Conservation (phyloP, 2,797 vertebrate species). For the Spinus pinus region DNA sequence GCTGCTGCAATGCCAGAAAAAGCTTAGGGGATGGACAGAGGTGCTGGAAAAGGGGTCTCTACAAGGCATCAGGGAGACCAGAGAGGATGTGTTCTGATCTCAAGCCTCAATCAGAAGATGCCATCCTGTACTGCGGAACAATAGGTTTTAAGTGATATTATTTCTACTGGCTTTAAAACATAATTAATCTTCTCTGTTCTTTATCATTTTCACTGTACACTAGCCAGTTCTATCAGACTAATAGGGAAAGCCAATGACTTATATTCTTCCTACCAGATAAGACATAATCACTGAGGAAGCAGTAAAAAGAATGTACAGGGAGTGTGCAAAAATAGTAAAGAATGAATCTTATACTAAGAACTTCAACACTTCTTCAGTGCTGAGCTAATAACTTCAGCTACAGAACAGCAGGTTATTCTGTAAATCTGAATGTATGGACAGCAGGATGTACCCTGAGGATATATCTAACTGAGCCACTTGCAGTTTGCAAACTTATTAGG, state of each 20-base stretch:
- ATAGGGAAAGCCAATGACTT: background rate
- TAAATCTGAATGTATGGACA: background rate
- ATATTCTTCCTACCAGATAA: background rate
- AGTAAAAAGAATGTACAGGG: background rate
- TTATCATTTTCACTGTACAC: background rate
- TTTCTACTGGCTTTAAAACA: background rate
- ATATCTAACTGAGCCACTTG: background rate
- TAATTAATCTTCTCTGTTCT: background rate
- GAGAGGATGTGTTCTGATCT: background rate
- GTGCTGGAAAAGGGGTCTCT: background rate
- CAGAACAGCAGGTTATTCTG: background rate
- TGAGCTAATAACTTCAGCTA: background rate
- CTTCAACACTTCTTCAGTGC: background rate
- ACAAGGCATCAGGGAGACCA: background rate
- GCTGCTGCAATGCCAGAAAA: background rate
- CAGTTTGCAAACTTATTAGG: background rate
- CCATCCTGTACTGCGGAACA: background rate
- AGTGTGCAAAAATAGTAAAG: background rate
- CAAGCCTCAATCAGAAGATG: background rate
- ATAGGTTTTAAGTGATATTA: background rate
- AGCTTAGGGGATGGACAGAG: background rate
- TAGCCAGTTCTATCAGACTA: background rate
- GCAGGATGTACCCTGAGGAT: background rate
- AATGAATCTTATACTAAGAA: background rate
- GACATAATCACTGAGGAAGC: background rate